phyloP scores from a whole-genome alignment of 2,113 vertebrate species.

The Clarias macrocephalus region DNA sequence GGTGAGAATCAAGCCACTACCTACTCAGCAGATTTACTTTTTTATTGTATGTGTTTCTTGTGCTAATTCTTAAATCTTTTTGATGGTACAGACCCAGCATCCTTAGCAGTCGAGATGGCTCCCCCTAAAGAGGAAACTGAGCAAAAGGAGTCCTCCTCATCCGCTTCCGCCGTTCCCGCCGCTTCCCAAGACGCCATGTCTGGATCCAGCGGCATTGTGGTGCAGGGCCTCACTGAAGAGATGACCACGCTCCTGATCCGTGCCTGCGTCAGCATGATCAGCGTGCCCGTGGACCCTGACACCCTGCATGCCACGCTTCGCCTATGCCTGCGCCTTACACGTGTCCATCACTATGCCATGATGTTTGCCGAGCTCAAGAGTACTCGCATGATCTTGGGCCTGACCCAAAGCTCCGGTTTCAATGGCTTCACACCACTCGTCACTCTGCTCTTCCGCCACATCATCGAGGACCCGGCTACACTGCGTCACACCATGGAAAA shows the following conservation, averaged over 20 bases:
- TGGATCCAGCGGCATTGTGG: constrained; percentile 73
- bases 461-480: constrained; percentile 91
- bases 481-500: constrained; percentile 94
- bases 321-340: constrained; percentile 88
- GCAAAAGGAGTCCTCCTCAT: constrained; percentile 60
- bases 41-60: too few species aligned
- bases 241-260: constrained; percentile 90
- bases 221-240: constrained; percentile 86
- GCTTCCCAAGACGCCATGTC: constrained; percentile 61
- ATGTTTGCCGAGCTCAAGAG: constrained; percentile 94
- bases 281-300: constrained; percentile 91
- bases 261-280: constrained; percentile 92
- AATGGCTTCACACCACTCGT: constrained; percentile 91
- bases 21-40: too few species aligned
- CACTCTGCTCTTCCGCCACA: constrained; percentile 90
- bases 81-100: constrained; percentile 61
- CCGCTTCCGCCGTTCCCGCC: constrained; percentile 53
- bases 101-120: constrained; percentile 69
- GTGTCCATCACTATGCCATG: constrained; percentile 90
- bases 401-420: constrained; percentile 90
- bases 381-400: constrained; percentile 88
- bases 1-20: constrained; percentile 40
- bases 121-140: constrained; percentile 71
- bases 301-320: constrained; percentile 90
- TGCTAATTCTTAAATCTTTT: background rate